Evolutionary conservation across 2,888 invertebrate genomes (phyloP), one percentile per base, ranked within the genome.

Genomic region (Scaptomyza cyrtandrae): DNA sequence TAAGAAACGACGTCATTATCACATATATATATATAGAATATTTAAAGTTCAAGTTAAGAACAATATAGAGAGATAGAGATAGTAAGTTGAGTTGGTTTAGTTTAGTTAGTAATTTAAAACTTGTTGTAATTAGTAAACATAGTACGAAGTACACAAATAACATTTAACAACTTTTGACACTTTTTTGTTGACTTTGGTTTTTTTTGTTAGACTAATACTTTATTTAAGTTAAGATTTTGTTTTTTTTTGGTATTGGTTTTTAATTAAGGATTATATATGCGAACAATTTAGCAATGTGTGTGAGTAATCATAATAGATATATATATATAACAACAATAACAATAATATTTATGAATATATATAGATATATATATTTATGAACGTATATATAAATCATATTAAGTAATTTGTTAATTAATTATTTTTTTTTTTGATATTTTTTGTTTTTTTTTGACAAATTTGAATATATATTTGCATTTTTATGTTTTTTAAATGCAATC

Each of bases 401-500:
- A 87, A 78, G 80, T 88, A 84, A 86, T 78, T 86, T 75, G 70
- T 88, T 87, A 87, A 89, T 86, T 86, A 88, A 78, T 68, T 75
- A 66, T 67, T 60, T 66, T 80, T 73, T 77, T 65, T 62, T 64
- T 71, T 19, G 19, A 19, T 58, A 61, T 65, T 64, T 59, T 79
- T 71, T 78, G 75, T 78, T 59, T 79, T 71, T 78, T 75, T 78
- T 80, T 82, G 80, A 84, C 89, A 90, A 89, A 87, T 88, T 89
- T 90, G 85, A 89, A 90, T 89, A 90, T 85, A 85, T 89, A 89
- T 91, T 90, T 90, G 91, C 91, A 90, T 90, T 89, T 89, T 71
- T 75, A 76, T 71, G 80, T 86, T 80, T 88, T 90, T 90, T 91
- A 89, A 91, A 91, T 92, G 92, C 92, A 92, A 92, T 92, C 91